phyloP scores from a whole-genome alignment of 2,797 vertebrate species.

The Pangasius sanitwongsei region DNA sequence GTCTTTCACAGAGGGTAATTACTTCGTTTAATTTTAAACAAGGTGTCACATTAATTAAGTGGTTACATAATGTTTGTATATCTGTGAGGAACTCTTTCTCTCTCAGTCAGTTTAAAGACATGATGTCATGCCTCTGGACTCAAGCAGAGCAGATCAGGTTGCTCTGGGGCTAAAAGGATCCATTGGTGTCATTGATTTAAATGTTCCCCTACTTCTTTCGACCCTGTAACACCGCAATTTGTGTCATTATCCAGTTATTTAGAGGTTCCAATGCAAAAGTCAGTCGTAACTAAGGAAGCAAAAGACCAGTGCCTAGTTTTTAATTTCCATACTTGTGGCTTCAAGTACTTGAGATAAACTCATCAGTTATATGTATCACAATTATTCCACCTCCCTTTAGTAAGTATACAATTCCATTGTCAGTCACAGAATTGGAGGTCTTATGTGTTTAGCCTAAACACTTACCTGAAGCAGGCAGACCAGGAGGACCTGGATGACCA shows the following conservation, averaged over 20 bases:
- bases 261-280: not conserved
- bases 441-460: not conserved
- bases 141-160: slow-evolving; percentile 64
- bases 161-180: slow-evolving; percentile 67
- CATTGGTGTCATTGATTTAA: slow-evolving; percentile 57
- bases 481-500: slow-evolving; percentile 89
- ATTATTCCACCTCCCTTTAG: not conserved
- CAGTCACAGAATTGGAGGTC: not conserved
- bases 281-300: not conserved
- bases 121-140: slow-evolving; percentile 71
- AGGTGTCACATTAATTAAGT: slow-evolving; percentile 63
- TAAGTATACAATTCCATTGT: not conserved
- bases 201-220: slow-evolving; percentile 54
- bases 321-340: not conserved
- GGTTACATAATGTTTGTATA: slow-evolving; percentile 70
- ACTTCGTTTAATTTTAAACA: slow-evolving; percentile 59
- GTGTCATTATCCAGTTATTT: not conserved
- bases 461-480: slow-evolving; percentile 83
- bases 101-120: slow-evolving; percentile 61
- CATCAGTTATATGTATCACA: not conserved
- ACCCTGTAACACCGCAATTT: slow-evolving; percentile 29
- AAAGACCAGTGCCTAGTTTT: not conserved
- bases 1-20: slow-evolving; percentile 12
- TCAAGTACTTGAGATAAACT: not conserved
- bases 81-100: slow-evolving; percentile 54